Percentiles rank a stretch among this genome's conserved stretches.
Evolutionary conservation across 2,113 vertebrate genomes (phyloP).

Genomic region (Abramis brama): DNA sequence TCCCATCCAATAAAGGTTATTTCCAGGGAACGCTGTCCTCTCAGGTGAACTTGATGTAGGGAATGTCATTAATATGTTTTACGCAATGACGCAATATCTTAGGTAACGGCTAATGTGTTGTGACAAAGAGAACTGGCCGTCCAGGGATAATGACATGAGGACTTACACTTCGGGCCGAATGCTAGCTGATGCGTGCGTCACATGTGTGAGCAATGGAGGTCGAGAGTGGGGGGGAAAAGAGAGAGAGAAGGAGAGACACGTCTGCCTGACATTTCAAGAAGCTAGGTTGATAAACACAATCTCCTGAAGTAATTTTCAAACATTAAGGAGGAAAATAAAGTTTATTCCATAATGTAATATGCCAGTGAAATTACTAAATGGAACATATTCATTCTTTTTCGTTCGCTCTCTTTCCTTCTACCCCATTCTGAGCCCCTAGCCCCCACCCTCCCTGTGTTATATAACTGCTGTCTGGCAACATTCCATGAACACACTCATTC

Average conservation of each 20-base stretch:
- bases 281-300: background rate
- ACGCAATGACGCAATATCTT: constrained; percentile 63
- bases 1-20: background rate
- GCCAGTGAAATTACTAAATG: constrained; percentile 68
- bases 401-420: constrained; percentile 53
- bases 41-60: background rate
- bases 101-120: constrained; percentile 67
- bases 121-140: constrained; percentile 50
- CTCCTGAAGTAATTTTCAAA: background rate
- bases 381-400: constrained; percentile 63
- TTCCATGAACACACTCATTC: constrained; percentile 76
- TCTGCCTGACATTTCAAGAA: constrained; percentile 15
- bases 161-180: constrained; percentile 49
- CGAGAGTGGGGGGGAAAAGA: background rate
- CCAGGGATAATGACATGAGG: constrained; percentile 56
- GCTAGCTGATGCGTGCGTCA: constrained; percentile 57
- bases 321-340: background rate
- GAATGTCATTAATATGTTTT: constrained; percentile 45
- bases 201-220: background rate
- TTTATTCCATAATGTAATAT: background rate
- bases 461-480: constrained; percentile 76
- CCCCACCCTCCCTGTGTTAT: constrained; percentile 69
- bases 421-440: constrained; percentile 59
- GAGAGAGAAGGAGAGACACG: background rate
- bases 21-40: background rate